A percentile compares a stretch with the other conserved stretches of the same genome.
phyloP scores from a whole-genome alignment of 1,140 invertebrate genomes.

The Aphelenchoides fujianensis region DNA sequence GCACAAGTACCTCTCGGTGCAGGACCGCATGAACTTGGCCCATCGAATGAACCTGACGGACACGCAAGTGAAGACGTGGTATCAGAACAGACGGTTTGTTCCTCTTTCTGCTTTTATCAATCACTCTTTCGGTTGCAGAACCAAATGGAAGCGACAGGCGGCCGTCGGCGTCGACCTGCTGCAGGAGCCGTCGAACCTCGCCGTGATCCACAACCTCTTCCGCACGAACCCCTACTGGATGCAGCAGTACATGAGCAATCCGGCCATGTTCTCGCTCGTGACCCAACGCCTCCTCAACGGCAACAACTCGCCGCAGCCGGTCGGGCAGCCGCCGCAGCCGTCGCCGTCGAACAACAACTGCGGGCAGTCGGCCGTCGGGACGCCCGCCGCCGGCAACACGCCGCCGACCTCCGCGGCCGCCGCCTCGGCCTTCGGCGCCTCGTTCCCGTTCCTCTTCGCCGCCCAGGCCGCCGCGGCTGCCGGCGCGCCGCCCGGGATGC shows the following conservation, averaged over 20 bases:
- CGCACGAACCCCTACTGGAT: constrained; percentile 72
- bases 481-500: too few species aligned
- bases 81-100: constrained; percentile 81
- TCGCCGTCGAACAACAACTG: constrained; percentile 11
- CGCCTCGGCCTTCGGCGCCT: not conserved
- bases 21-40: constrained; percentile 95
- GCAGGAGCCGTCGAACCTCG: constrained; percentile 91
- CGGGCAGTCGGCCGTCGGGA: not conserved
- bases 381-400: not conserved
- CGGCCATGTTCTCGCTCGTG: constrained; percentile 1
- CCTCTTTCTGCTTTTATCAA: not conserved
- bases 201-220: constrained; percentile 88
- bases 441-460: constrained; percentile 6
- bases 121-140: constrained; percentile 63
- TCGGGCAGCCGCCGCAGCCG: not conserved
- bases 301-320: not conserved
- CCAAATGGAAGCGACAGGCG: constrained; percentile 99
- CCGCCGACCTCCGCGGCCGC: not conserved
- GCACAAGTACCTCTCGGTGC: constrained; percentile 96
- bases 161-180: constrained; percentile 91
- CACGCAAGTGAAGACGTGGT: constrained; percentile 99
- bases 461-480: not conserved
- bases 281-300: not conserved
- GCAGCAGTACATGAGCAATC: constrained; percentile 63
- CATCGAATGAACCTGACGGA: constrained; percentile 90